Base-by-base conservation (phyloP, 2,797 vertebrate species). In the Enteromius anoplus region DNA sequence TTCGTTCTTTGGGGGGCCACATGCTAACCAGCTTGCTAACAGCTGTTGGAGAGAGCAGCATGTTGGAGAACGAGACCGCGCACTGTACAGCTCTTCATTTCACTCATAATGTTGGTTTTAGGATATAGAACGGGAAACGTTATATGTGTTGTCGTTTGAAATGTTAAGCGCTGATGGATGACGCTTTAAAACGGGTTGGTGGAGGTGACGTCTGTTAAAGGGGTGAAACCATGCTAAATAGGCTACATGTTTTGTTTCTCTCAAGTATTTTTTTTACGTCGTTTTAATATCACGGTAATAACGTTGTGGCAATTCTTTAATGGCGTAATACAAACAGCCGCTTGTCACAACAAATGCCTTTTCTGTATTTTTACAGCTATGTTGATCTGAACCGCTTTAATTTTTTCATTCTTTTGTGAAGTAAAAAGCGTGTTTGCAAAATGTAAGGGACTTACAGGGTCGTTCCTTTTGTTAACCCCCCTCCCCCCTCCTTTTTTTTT, bases 21-120 rank as follows among this genome's bases (percentile, higher is more conserved):
- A 71, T 75, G 85, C 77, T 86, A 55, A 73, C 58, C 51, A 53
- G 58, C 19, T 80, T 62, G 85, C 84, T 86, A 85, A 85, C 87
- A 86, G 87, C 83, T 86, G 85, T 68, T 64, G 65, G 45, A n/a
- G 45, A 53, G 58, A 70, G 65, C 40, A 62, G 75, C 42, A 19
- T 72, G 80, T 37, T 70, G 82, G 12, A 73, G 19, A 65, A 69
- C 4, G 34, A 23, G 23, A 82, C 19, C 10, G 49, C n/a, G 21
- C 5, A 1, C 4, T 3, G 12, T 8, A 32, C 14, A 10, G 2
- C 10, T 14, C 7, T 23, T 76, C n/a, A 32, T 69, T 75, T 47
- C 3, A 10, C 17, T 9, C 34, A 15, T 9, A 8, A 5, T 15
- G 2, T 2, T 23, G 34, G 34, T 55, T 66, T 32, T 19, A 5